Base-by-base conservation (phyloP, 2,888 invertebrate species). In the Pristionchus entomophagus region DNA sequence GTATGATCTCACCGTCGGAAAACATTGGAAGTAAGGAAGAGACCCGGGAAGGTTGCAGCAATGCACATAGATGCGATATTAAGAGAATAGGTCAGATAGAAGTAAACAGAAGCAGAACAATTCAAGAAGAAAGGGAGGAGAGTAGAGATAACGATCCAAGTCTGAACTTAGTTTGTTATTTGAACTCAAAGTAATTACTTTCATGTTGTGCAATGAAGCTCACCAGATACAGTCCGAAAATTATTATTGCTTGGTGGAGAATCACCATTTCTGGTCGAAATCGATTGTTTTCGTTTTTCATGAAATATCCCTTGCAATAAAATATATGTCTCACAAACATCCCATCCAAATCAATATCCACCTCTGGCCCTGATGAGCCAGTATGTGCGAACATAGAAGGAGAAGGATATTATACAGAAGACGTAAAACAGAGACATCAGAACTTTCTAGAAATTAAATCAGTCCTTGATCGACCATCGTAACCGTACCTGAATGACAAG, bases 211-310 rank as follows among this genome's bases (percentile, higher is more conserved):
- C 65, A 14, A 65, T 65, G 14, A 2, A 59, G 17, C 69, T 38
- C 10, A 78, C 78, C 41, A 51, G 10, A n/a, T 78, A 78, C 5
- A 78, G 78, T 26, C 49, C 29, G 49, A 45, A 78, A 17, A 78
- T 78, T 45, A 78, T 49, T 45, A 78, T 32, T 26, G 78, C 78
- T 14, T 78, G 78, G 49, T 49, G 45, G 45, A 78, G 78, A 51
- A 78, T 78, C n/a, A 78, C 29, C 29, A 45, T 45, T 14, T 78
- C 78, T 2, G 78, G 78, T 4, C 45, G 49, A 49, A 45, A 51
- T 26, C 51, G 45, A 78, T 26, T 17, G 14, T 26, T 29, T 32
- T 78, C 78, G 29, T 51, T 49, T 14, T 45, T 51, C 45, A 78
- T 49, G 12, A n/a, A n/a, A n/a, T n/a, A n/a, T n/a, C n/a, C n/a